Evolutionary conservation across 1,140 invertebrate genomes (phyloP).

Genomic region (Scaptomyza pallida): DNA sequence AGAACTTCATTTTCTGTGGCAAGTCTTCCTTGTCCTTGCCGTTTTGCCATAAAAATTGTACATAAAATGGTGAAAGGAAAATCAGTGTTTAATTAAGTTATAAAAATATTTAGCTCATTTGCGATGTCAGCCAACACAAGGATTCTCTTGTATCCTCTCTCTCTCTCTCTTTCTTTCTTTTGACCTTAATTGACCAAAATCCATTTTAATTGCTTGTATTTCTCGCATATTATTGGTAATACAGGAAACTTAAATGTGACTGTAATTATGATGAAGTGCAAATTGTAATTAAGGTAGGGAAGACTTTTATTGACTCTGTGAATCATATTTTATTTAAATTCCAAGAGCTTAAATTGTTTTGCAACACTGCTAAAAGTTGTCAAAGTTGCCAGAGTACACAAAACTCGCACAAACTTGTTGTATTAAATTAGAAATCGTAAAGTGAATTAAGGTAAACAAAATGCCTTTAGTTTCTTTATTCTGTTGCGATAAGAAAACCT

Average conservation of each 20-base stretch:
- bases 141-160: neutral
- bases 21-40: conserved; percentile 15
- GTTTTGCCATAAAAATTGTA: conserved; percentile 56
- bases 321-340: neutral
- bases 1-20: conserved; percentile 68
- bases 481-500: neutral
- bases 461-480: neutral
- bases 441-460: neutral
- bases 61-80: conserved; percentile 68
- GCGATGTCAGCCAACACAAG: conserved; percentile 21
- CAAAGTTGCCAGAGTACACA: neutral
- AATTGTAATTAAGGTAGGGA: neutral
- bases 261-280: neutral
- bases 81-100: conserved; percentile 80
- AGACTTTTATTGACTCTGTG: neutral
- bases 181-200: conserved; percentile 13
- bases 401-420: neutral
- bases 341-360: neutral
- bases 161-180: neutral
- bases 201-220: conserved; percentile 35
- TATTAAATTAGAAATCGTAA: neutral
- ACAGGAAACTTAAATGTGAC: conserved; percentile 5
- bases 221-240: conserved; percentile 17
- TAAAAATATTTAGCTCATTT: conserved; percentile 76
- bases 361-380: neutral